phyloP scores from a whole-genome alignment of 2,113 vertebrate species.

The Hypomesus transpacificus region DNA sequence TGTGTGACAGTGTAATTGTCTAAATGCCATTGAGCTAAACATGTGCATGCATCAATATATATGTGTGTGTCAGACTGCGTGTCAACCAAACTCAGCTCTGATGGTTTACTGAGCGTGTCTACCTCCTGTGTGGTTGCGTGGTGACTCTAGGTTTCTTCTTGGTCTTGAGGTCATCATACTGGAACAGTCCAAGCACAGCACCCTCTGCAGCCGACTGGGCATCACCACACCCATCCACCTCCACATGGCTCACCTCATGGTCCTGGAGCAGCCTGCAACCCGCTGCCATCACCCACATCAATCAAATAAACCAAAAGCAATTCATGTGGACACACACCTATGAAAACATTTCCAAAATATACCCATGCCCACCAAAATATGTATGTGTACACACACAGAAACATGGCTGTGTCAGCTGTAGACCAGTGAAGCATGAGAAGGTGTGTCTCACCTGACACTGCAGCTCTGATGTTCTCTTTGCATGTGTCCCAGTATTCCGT shows the following conservation, averaged over 20 bases:
- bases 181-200: constrained; percentile 83
- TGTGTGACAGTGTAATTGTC: not conserved
- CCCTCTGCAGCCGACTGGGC: constrained; percentile 93
- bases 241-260: constrained; percentile 80
- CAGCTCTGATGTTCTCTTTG: constrained; percentile 89
- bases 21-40: not conserved
- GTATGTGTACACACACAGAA: too few species aligned
- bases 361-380: too few species aligned
- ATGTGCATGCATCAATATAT: not conserved
- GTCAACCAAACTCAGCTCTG: not conserved
- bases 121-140: constrained; percentile 82
- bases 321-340: not conserved
- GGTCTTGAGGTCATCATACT: constrained; percentile 88
- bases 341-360: too few species aligned
- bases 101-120: constrained; percentile 5
- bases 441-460: constrained; percentile 78
- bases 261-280: constrained; percentile 89
- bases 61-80: not conserved
- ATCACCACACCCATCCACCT: constrained; percentile 93
- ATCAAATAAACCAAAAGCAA: not conserved
- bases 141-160: constrained; percentile 84
- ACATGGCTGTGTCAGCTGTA: too few species aligned
- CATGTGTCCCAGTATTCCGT: constrained; percentile 86
- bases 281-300: constrained; percentile 55
- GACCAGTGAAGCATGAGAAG: not conserved